Percentiles rank a stretch among this genome's conserved stretches.
Evolutionary conservation across 2,888 invertebrate species (phyloP).

Genomic region (Villa cingulata): DNA sequence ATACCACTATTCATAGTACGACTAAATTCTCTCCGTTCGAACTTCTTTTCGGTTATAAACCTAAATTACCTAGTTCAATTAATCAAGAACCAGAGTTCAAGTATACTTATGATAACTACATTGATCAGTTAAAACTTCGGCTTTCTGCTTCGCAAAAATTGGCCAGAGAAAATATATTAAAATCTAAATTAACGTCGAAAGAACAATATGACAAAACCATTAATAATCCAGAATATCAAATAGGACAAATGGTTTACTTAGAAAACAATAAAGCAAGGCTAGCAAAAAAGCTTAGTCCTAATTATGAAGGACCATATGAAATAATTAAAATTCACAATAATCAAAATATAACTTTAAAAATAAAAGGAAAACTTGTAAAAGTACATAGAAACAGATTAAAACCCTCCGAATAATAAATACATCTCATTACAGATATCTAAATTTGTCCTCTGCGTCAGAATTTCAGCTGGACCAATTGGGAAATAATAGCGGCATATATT

Average conservation of each 20-base stretch:
- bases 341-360: constrained; percentile 4
- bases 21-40: constrained; percentile 24
- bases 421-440: neutral
- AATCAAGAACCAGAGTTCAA: constrained; percentile 3
- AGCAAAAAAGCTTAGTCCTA: constrained; percentile 5
- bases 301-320: constrained; percentile 8
- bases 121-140: constrained; percentile 9
- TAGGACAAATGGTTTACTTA: constrained; percentile 7
- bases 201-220: constrained; percentile 3
- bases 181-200: constrained; percentile 7
- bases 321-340: constrained; percentile 2
- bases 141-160: constrained; percentile 6
- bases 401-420: constrained; percentile 1
- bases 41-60: constrained; percentile 8
- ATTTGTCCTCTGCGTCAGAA: neutral
- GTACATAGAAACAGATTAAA: neutral
- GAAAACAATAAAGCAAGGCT: constrained; percentile 6
- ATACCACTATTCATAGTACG: constrained; percentile 21
- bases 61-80: constrained; percentile 4
- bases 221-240: constrained; percentile 1
- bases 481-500: constrained; percentile 11
- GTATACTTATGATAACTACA: constrained; percentile 9
- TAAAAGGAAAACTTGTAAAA: neutral
- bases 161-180: constrained; percentile 7
- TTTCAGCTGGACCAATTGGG: neutral